Conservation (phyloP, 2,888 invertebrate genomes). For the Odiellus spinosus region DNA sequence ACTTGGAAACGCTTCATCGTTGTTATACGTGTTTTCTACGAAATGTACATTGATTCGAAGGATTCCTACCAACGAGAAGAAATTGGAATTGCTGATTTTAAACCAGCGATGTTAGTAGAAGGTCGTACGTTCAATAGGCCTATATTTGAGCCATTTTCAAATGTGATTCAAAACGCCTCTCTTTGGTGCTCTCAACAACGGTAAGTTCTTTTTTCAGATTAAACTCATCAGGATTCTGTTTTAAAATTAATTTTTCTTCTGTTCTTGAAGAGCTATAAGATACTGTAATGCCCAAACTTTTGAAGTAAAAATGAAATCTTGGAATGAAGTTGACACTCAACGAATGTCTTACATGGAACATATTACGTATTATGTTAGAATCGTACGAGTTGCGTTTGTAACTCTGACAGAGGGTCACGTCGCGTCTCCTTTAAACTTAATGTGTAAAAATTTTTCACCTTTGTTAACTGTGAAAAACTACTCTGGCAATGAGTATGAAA, state of each 20-base stretch:
- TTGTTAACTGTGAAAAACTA: too few relatives aligned
- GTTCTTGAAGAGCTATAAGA: conserved; percentile 2
- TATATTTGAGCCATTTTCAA: conserved; percentile 17
- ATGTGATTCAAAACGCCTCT: conserved; percentile 15
- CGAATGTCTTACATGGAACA: conserved; percentile 16
- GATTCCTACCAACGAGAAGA: conserved; percentile 6
- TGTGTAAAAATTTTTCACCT: too few relatives aligned
- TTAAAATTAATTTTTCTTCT: too few relatives aligned
- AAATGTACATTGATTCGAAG: neutral
- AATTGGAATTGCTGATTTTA: conserved; percentile 15
- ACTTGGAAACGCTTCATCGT: conserved; percentile 5
- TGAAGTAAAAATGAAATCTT: conserved; percentile 16
- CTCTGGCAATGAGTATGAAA: too few relatives aligned
- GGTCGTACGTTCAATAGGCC: conserved; percentile 14
- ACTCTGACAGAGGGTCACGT: too few relatives aligned
- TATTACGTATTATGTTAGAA: neutral
- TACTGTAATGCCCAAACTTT: conserved; percentile 19
- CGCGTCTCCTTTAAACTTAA: too few relatives aligned
- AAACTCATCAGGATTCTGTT: too few relatives aligned
- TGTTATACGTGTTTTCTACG: conserved; percentile 14
- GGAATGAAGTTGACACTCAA: conserved; percentile 4
- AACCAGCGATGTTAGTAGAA: conserved; percentile 6
- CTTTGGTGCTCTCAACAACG: conserved; percentile 15
- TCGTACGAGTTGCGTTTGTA: neutral
- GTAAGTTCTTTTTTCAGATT: too few relatives aligned